Percentiles rank a stretch among this genome's conserved stretches.
These are phyloP conservation scores for Manduca sexta DNA, from an alignment of 1,140 invertebrate species.

Conservation along the genomic window DNA sequence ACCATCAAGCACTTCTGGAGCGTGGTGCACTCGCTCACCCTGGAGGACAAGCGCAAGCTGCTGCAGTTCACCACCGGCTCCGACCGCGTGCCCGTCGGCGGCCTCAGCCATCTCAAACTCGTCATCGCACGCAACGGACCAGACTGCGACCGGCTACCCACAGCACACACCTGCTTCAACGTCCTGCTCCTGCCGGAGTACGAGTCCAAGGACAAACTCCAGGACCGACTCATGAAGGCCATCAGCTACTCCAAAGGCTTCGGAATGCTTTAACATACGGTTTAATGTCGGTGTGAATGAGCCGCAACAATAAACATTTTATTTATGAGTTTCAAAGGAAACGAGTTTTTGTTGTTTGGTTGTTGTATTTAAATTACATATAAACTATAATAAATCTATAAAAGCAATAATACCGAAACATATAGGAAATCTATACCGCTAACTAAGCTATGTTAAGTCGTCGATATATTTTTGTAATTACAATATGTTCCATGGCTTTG, in stretches of 20 bases:
- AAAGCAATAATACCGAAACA: too few species aligned
- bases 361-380: neutral
- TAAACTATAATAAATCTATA: neutral
- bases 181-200: constrained; percentile 94
- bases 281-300: too few species aligned
- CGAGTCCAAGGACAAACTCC: constrained; percentile 85
- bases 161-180: constrained; percentile 97
- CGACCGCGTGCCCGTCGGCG: constrained; percentile 94
- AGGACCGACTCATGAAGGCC: constrained; percentile 91
- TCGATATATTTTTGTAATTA: too few species aligned
- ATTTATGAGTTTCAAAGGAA: constrained; percentile 35
- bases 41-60: constrained; percentile 91
- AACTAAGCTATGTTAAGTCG: too few species aligned
- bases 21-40: constrained; percentile 89
- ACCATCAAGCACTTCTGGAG: constrained; percentile 95
- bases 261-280: constrained; percentile 86
- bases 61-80: constrained; percentile 96
- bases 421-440: too few species aligned
- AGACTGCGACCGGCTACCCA: constrained; percentile 86
- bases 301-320: constrained; percentile 37
- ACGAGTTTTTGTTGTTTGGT: neutral
- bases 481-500: too few species aligned
- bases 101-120: constrained; percentile 91
- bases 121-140: constrained; percentile 86
- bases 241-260: constrained; percentile 93